Conservation (phyloP, 2,888 invertebrate genomes). For the Tenthredo amoena region DNA sequence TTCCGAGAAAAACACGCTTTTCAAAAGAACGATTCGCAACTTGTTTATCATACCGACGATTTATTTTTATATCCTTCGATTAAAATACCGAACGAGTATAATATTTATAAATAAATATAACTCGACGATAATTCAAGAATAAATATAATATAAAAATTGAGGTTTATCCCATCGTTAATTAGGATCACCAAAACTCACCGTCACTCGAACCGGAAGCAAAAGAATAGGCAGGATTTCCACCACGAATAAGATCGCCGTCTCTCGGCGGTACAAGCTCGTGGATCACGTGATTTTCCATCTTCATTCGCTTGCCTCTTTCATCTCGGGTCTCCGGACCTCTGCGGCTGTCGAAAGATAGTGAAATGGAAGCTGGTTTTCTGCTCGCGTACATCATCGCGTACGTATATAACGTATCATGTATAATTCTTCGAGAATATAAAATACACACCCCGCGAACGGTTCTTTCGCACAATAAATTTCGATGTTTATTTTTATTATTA, state of each 20-base stretch:
- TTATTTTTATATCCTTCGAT: not conserved
- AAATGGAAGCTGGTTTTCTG: not conserved
- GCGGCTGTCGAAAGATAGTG: slow-evolving; percentile 34
- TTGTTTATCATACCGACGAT: not conserved
- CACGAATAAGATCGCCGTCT: slow-evolving; percentile 55
- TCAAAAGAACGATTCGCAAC: not conserved
- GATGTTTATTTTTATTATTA: not conserved
- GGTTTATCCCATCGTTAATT: not conserved
- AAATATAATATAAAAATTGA: not conserved
- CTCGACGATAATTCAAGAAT: not conserved
- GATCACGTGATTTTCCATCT: slow-evolving; percentile 66
- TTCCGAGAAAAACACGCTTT: not conserved
- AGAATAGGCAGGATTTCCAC: slow-evolving; percentile 8
- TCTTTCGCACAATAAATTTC: not conserved
- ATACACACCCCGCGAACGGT: not conserved
- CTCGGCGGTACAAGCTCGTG: slow-evolving; percentile 60
- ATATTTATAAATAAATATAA: not conserved
- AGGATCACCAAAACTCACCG: slow-evolving; percentile 30
- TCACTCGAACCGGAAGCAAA: slow-evolving; percentile 36
- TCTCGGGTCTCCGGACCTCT: slow-evolving; percentile 24
- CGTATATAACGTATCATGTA: not conserved
- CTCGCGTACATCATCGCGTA: slow-evolving; percentile 17
- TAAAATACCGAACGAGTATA: not conserved
- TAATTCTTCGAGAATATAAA: not conserved
- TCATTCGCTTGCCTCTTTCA: slow-evolving; percentile 21